Conservation (phyloP, 37 sponge, comb jelly and placozoan genomes). For the Ephydatia muelleri region DNA sequence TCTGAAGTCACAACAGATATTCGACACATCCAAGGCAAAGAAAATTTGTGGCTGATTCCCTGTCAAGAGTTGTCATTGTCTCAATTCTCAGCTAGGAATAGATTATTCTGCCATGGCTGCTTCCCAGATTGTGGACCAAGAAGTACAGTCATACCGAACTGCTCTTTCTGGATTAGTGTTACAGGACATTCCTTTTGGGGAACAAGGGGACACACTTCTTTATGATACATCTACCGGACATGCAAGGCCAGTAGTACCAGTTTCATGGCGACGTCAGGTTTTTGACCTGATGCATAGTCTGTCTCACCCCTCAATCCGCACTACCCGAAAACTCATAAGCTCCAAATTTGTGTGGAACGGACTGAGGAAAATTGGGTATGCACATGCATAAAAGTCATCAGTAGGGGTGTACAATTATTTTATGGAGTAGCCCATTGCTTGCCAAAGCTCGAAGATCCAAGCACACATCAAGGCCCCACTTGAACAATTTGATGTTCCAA, state of each 20-base stretch:
- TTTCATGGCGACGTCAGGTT: constrained; percentile 11
- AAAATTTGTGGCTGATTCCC: constrained; percentile 27
- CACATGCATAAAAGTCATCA: constrained; percentile 23
- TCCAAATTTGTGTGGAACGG: constrained; percentile 23
- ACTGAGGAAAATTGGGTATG: constrained; percentile 23
- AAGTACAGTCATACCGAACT: constrained; percentile 31
- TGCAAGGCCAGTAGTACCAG: constrained; percentile 40
- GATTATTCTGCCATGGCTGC: too few relatives aligned
- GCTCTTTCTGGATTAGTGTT: constrained; percentile 14
- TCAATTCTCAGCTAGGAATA: not conserved
- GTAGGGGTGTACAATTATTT: too few relatives aligned
- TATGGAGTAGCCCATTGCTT: too few relatives aligned
- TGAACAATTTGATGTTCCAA: not conserved
- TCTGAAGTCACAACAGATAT: constrained; percentile 39
- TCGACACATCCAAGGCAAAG: constrained; percentile 23
- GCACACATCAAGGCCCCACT: too few relatives aligned
- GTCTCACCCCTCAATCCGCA: too few relatives aligned
- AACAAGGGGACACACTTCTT: not conserved
- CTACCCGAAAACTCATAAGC: constrained; percentile 19
- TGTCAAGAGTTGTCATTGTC: too few relatives aligned
- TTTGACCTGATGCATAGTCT: constrained; percentile 39
- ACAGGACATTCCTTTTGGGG: constrained; percentile 12
- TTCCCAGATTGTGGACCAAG: constrained; percentile 25
- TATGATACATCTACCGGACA: too few relatives aligned
- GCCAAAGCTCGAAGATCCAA: too few relatives aligned